These are phyloP conservation scores for Ceryle rudis DNA, from an alignment of 2,797 vertebrate genomes.

Conservation along the genomic window DNA sequence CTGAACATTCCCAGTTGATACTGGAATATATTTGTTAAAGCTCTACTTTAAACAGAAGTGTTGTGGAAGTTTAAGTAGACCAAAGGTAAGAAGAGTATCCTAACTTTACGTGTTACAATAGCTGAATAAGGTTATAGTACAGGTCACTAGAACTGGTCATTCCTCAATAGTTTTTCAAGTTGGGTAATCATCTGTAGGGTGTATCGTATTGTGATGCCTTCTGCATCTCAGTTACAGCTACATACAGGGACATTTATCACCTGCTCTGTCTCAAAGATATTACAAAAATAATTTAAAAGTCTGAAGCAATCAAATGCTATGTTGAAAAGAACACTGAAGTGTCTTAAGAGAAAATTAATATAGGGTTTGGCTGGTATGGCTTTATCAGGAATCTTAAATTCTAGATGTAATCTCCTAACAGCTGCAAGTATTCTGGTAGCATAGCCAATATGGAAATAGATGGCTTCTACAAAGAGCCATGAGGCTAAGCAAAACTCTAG, in stretches of 20 bases:
- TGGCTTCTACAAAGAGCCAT: background rate
- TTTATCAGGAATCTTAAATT: conserved; percentile 29
- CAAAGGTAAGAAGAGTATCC: background rate
- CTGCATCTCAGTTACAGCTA: background rate
- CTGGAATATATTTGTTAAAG: background rate
- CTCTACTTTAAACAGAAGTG: background rate
- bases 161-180: background rate
- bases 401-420: background rate
- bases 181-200: background rate
- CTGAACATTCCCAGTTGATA: background rate
- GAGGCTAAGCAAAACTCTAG: background rate
- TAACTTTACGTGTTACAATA: background rate
- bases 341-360: background rate
- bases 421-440: background rate
- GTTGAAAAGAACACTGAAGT: background rate
- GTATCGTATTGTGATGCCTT: background rate
- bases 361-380: background rate
- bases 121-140: background rate
- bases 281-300: background rate
- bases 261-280: background rate
- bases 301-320: background rate
- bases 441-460: background rate
- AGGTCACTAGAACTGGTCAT: background rate
- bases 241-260: background rate
- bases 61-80: background rate